Conservation (phyloP, 2,113 vertebrate genomes). For the Pterocles gutturalis region DNA sequence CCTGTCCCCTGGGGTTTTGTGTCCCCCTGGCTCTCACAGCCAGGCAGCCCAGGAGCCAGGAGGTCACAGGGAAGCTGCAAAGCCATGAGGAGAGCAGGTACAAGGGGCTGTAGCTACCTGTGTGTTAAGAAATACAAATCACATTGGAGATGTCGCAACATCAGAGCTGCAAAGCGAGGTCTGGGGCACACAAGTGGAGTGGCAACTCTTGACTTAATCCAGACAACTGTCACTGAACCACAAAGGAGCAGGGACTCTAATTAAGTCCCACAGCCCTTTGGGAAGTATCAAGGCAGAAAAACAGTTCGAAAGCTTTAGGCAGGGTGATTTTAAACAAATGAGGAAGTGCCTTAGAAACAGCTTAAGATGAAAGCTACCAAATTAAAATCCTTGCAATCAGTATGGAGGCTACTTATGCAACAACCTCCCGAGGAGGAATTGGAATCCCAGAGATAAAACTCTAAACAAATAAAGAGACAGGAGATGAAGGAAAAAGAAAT, state of each 20-base stretch:
- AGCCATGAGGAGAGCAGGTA: background rate
- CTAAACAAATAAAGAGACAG: slow-evolving; percentile 55
- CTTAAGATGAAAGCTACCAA: slow-evolving; percentile 70
- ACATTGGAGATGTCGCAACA: background rate
- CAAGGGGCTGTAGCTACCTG: background rate
- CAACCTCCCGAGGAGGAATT: slow-evolving; percentile 67
- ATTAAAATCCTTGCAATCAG: slow-evolving; percentile 70
- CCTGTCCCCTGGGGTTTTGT: background rate
- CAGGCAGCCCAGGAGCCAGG: background rate
- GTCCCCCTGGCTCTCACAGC: background rate
- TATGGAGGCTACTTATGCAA: slow-evolving; percentile 65
- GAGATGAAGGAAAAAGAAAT: slow-evolving; percentile 23
- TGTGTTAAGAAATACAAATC: background rate
- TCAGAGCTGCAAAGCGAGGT: background rate
- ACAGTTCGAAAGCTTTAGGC: slow-evolving; percentile 34
- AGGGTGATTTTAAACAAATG: slow-evolving; percentile 71
- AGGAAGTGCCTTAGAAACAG: slow-evolving; percentile 62
- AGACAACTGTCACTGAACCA: slow-evolving; percentile 23
- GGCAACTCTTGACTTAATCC: slow-evolving; percentile 65
- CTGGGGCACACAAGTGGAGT: slow-evolving; percentile 15
- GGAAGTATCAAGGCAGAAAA: slow-evolving; percentile 62
- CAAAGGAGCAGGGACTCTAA: slow-evolving; percentile 40
- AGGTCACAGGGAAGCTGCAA: background rate
- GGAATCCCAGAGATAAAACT: slow-evolving; percentile 65
- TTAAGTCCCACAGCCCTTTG: slow-evolving; percentile 49